phyloP scores from a whole-genome alignment of 2,113 vertebrate species.

The Carassius auratus region DNA sequence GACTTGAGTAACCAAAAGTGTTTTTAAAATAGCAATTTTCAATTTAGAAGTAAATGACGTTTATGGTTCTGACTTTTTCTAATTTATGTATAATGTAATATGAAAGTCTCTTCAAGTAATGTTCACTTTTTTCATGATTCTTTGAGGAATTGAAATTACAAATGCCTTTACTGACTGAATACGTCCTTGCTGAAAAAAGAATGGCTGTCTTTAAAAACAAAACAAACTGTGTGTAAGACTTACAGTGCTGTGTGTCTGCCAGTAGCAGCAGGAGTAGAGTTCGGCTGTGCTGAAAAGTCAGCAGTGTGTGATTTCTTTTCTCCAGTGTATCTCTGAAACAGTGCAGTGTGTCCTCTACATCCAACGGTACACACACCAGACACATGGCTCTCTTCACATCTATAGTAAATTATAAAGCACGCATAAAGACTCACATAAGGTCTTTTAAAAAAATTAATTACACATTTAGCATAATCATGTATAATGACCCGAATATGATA shows the following conservation, averaged over 20 bases:
- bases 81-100: no score
- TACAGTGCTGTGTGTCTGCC: slow-evolving; percentile 83
- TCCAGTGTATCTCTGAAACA: slow-evolving; percentile 83
- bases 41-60: no score
- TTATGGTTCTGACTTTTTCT: no score
- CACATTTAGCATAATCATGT: no score
- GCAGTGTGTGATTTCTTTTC: slow-evolving; percentile 76
- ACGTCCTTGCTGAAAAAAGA: background rate
- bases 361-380: slow-evolving; percentile 83
- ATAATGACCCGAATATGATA: no score
- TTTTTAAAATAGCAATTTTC: no score
- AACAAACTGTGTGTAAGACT: slow-evolving; percentile 50
- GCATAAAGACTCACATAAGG: no score
- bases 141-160: background rate
- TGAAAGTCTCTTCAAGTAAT: no score
- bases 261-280: slow-evolving; percentile 83
- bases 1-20: no score
- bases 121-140: background rate
- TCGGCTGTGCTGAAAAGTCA: slow-evolving; percentile 83
- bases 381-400: slow-evolving; percentile 70
- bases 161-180: background rate
- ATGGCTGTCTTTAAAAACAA: background rate
- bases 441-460: no score
- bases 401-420: slow-evolving; percentile 51
- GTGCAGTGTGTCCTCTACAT: slow-evolving; percentile 82